Base-by-base conservation (phyloP, 1,140 invertebrate genomes). In the Adoxophyes honmai region DNA sequence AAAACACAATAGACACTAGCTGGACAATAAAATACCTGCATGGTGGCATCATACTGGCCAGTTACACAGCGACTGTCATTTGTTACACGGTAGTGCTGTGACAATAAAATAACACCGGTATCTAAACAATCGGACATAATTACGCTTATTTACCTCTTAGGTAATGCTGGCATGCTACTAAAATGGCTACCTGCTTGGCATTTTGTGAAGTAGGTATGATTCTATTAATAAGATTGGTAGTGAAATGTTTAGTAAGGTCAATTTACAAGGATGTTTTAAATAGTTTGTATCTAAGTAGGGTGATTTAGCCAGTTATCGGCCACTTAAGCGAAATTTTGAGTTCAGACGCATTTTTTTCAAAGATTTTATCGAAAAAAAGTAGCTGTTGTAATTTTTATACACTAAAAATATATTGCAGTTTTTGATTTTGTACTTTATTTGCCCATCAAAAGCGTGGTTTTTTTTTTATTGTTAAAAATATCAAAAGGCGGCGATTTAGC, bases 21-120 rank as follows among this genome's bases (percentile, higher is more conserved):
- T 65, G 64, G 58, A 54, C 63, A 55, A 64, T 56, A 61, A 66
- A 65, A 62, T 59, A 58, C 34, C n/a, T 51, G 21, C 39, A 6
- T 28, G 6, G 2, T 28, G 21, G 21, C 39, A 18, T 44, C 15
- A n/a, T 18, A n/a, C 42, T 4, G 18, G n/a, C 21, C 16, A 28
- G 1, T 7, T 21, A 21, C 39, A 11, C 21, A 21, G 42, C 21
- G 42, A 21, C 18, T 48, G 18, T 48, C 42, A 48, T 48, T 21
- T 13, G 42, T 48, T 48, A 64, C 44, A 55, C 55, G 64, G 64
- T 62, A 60, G 62, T 62, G 54, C 34, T 60, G 34, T 62, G 35
- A 66, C 63, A 69, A 62, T 62, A 58, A 64, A 68, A 63, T 51
- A 59, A 52, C 42, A 48, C 34, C 44, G 42, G 39, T 42, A 37